Evolutionary conservation across 2,797 vertebrate species (phyloP), one percentile per base, ranked within the genome.

Genomic region (Danio choprae): DNA sequence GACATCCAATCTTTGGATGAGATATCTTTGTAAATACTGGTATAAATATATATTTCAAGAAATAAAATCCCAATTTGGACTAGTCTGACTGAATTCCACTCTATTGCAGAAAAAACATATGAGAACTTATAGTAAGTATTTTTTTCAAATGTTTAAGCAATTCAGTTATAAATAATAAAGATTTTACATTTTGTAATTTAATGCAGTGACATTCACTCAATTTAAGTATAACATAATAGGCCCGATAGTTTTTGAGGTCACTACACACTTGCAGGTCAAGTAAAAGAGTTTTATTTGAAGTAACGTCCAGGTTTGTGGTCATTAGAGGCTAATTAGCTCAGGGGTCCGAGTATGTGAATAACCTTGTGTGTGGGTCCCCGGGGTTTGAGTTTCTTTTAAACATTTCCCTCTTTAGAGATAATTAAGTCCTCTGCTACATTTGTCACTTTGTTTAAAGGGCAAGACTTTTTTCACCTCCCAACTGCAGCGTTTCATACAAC

Each of bases 321-420:
- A 51, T 51, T 62, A 29, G 43, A 50, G 53, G 6, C 64, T 68
- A 59, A 78, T 50, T 78, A 68, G 55, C 43, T 15, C 38, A 48
- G 2, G 40, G 29, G 46, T 69, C 60, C 53, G 16, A 12, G n/a
- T 51, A 53, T 20, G 13, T 58, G 64, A 12, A 50, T 79, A 72
- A 55, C 64, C 63, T 59, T 63, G 76, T 16, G 53, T 63, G 53
- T 62, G 41, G 16, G 38, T 64, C 68, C 53, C 62, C 41, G 38
- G 55, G 60, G 16, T 43, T 53, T 72, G 50, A 63, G 46, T 74
- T 64, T 77, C 29, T 70, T 84, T 82, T 74, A 82, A 83, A 80
- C 62, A 63, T 55, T 73, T 82, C 72, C 59, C 56, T 77, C 65
- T 79, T 81, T 74, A 60, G 51, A 86, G 82, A 84, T 77, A 84